Evolutionary conservation across 92 coral and sea anemone species (phyloP).

Genomic region (Zoanthus sociatus): DNA sequence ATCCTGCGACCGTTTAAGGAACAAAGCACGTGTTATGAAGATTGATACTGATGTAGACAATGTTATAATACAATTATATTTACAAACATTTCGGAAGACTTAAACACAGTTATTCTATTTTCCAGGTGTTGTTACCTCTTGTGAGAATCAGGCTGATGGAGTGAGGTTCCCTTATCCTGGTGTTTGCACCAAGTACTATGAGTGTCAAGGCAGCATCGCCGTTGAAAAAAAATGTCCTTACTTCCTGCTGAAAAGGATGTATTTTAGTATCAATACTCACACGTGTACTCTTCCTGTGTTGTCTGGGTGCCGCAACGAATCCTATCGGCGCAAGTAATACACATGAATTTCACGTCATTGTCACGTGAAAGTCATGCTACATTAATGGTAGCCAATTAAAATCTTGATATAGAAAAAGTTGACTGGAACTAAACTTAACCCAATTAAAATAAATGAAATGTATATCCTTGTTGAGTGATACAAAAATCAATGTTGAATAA

Average conservation of each 20-base stretch:
- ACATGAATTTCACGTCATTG: not conserved
- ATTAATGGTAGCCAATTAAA: no score
- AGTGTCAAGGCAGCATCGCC: not conserved
- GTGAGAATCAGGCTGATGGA: slow-evolving; percentile 6
- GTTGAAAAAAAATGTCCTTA: not conserved
- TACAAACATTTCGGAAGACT: no score
- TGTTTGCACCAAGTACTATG: slow-evolving; percentile 12
- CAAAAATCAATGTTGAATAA: no score
- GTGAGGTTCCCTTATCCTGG: slow-evolving; percentile 25
- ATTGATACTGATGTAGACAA: no score
- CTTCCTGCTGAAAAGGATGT: not conserved
- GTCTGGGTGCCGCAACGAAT: slow-evolving; percentile 3
- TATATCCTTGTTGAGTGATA: no score
- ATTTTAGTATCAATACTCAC: slow-evolving; percentile 1
- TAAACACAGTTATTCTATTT: no score
- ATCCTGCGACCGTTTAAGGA: no score
- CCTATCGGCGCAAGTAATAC: slow-evolving; percentile 7
- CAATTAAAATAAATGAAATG: no score
- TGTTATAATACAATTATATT: no score
- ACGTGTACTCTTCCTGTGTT: not conserved
- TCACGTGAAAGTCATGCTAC: not conserved
- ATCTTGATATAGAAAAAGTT: no score
- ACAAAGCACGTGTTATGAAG: no score
- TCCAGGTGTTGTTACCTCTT: slow-evolving; percentile 15
- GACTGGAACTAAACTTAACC: no score